Percentiles rank a stretch among this genome's conserved stretches.
Conservation (phyloP, 2,113 vertebrate genomes). For the Vanacampus margaritifer region DNA sequence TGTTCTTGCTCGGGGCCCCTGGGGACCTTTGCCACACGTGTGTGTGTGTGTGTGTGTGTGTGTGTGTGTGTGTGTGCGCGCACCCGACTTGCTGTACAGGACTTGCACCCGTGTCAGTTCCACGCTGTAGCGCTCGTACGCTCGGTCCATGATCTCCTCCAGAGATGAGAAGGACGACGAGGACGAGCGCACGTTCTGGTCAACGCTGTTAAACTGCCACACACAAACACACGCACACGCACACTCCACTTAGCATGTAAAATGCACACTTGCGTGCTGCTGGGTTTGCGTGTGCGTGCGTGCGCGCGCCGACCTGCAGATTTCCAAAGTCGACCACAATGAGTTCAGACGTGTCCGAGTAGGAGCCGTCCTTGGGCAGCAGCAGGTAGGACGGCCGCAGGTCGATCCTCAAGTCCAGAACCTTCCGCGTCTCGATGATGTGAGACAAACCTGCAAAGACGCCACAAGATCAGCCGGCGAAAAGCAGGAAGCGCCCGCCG, state of each 20-base stretch:
- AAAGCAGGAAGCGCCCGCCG: not conserved
- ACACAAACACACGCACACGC: not conserved
- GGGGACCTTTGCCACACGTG: too few species aligned
- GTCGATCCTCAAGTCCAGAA: conserved; percentile 86
- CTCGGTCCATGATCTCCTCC: conserved; percentile 95
- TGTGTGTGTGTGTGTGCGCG: not conserved
- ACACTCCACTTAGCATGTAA: not conserved
- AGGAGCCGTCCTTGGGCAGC: conserved; percentile 85
- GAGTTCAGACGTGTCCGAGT: conserved; percentile 75
- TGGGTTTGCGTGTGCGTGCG: too few species aligned
- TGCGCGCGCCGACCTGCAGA: too few species aligned
- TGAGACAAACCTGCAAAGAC: conserved; percentile 81
- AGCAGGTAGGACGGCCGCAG: conserved; percentile 92
- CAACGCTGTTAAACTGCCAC: conserved; percentile 83
- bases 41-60: not conserved
- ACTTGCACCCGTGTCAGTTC: conserved; percentile 88
- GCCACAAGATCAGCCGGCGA: conserved; percentile 11
- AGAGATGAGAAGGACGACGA: conserved; percentile 78
- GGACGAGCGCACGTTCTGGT: conserved; percentile 66
- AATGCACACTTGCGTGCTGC: too few species aligned
- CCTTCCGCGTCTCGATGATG: conserved; percentile 93
- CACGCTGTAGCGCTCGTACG: conserved; percentile 89
- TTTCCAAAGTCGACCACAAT: conserved; percentile 93
- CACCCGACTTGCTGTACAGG: conserved; percentile 90
- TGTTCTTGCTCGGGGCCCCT: too few species aligned